Evolutionary conservation across 2,888 invertebrate species (phyloP), one percentile per base, ranked within the genome.

Genomic region (Harpagoxenus sublaevis): DNA sequence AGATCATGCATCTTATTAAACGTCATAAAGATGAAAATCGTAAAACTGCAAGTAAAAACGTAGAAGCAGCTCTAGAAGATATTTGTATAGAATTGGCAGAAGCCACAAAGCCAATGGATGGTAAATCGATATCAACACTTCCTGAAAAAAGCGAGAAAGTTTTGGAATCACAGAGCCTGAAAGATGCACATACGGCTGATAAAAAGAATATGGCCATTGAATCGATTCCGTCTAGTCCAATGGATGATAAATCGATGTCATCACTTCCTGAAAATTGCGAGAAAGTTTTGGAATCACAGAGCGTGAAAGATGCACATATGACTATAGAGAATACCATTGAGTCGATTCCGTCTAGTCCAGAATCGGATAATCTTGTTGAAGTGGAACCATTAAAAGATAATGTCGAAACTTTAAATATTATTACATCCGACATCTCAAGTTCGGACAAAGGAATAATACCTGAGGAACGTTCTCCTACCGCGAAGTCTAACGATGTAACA

Each of bases 1-100:
- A 97, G 92, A 97, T 98, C 86, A 95, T 95, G 0, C 86, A 92
- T 39, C 88, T 95, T 48, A 94, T 96, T 2, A 93, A 95, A 66
- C 92, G 94, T 77, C 93, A 91, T 42, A 94, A 90, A 68, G 88
- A 89, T 75, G 87, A 91, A 79, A 89, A 87, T 35, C 35, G 42
- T 10, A 87, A 87, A 48, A 57, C 31, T 10, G 23, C 55, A 18
- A 57, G 68, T 6, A 48, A 66, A 48, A 12, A 8, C 6, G 18
- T 31, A 57, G 68, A 68, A 39, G 0, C n/a, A 6, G 12, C 8
- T 18, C 23, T 23, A 4, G 48, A 70, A 39, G n/a, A 81, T 51
- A 23, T 1, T 79, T 18, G 12, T 8, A 39, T 2, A 10, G 71
- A 81, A 62, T 51, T 51, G n/a, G 18, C 6, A 12, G 6, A 79